Base-by-base conservation (phyloP, 2,888 invertebrate genomes). In the Callyntrura guangdongensis region DNA sequence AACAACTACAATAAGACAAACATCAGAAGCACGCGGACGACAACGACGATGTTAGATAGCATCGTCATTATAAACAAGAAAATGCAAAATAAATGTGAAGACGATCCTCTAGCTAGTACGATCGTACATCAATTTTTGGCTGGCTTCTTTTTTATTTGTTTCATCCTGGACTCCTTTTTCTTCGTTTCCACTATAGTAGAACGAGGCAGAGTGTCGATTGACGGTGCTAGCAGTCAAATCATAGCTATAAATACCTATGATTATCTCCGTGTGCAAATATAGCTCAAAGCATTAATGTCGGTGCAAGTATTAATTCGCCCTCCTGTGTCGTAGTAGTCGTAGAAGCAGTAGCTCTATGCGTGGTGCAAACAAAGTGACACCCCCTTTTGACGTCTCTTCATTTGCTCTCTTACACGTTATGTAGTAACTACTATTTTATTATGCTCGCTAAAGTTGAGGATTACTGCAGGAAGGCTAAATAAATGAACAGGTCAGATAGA, bases 181-280 rank as follows among this genome's bases (percentile, higher is more conserved):
- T 79, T 59, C 81, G 36, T 61, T 82, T 74, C 14, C 25, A 61
- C 17, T 22, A 61, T 61, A 56, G 61, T 36, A 14, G 20, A 17
- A n/a, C 27, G 8, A 0, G n/a, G 49, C 27, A 56, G 25, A 25
- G 22, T 56, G 61, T 12, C 36, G 27, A 69, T 14, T 69, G 74
- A 49, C 82, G 61, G 36, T 47, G 53, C n/a, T 81, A 22, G 27
- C 47, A 86, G 49, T 72, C 88, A 72, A 72, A 82, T 88, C 72
- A 77, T 72, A 72, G 69, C 88, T 88, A 88, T 88, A 88, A 88
- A 88, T 88, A 88, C 88, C 69, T 82, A 82, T 82, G 79, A 85
- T 74, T 74, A 85, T 74, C 85, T 59, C 56, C 22, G 8, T 74
- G 56, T 79, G 79, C 49, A 86, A 86, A 86, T 86, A 79, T 86